Evolutionary conservation across 1,140 invertebrate species (phyloP).

Genomic region (Seison nebaliae): DNA sequence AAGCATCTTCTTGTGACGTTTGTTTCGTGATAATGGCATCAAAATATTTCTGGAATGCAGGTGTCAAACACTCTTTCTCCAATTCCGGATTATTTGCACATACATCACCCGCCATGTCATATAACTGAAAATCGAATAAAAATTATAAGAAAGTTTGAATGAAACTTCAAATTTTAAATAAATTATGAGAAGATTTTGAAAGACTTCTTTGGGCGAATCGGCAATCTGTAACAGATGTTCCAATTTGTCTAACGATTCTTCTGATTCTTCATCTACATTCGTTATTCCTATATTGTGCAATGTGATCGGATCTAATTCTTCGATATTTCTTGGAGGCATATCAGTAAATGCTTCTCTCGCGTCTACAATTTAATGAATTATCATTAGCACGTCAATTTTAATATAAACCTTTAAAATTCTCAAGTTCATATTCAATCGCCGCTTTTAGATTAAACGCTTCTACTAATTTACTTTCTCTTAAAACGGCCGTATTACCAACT

Average conservation of each 20-base stretch:
- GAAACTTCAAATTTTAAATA: conserved; percentile 86
- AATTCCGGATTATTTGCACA: conserved; percentile 86
- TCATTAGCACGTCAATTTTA: no score
- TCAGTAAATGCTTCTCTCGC: conserved; percentile 77
- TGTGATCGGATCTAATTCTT: conserved; percentile 87
- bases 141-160: no score
- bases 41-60: conserved; percentile 40
- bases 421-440: conserved; percentile 87
- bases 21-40: conserved; percentile 88
- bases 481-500: conserved; percentile 76
- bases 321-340: conserved; percentile 76
- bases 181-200: conserved; percentile 69
- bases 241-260: conserved; percentile 77
- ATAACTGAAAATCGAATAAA: no score
- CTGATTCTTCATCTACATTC: conserved; percentile 62
- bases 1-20: conserved; percentile 83
- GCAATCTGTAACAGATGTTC: conserved; percentile 84
- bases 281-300: conserved; percentile 88
- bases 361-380: no score
- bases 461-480: conserved; percentile 80
- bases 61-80: conserved; percentile 75
- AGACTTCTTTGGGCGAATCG: conserved; percentile 75
- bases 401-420: no score
- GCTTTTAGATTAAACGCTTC: conserved; percentile 96
- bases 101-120: conserved; percentile 84